A percentile compares a stretch with the other conserved stretches of the same genome.
These are phyloP conservation scores for Thymelicus sylvestris DNA, from an alignment of 2,888 invertebrate genomes.

Conservation along the genomic window DNA sequence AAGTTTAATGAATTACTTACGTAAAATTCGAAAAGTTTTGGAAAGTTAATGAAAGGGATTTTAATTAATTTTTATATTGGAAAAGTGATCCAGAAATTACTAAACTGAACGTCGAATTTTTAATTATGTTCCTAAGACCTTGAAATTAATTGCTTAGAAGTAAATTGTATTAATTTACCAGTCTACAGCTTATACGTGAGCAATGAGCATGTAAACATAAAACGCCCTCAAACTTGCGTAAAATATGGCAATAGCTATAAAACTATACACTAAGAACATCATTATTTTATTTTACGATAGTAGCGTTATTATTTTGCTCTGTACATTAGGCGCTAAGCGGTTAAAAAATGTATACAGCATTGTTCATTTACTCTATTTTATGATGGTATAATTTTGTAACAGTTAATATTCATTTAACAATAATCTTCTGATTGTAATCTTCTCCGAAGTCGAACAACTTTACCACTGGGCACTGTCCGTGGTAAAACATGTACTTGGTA, in stretches of 20 bases:
- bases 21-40: background rate
- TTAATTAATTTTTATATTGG: too few relatives aligned
- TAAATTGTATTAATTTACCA: too few relatives aligned
- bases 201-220: background rate
- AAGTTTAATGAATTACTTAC: slow-evolving; percentile 2
- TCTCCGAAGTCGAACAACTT: too few relatives aligned
- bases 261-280: background rate
- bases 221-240: background rate
- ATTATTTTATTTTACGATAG: slow-evolving; percentile 1
- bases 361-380: background rate
- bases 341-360: background rate
- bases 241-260: slow-evolving; percentile 1
- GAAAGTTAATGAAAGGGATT: background rate
- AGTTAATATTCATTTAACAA: too few relatives aligned
- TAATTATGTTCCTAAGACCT: too few relatives aligned
- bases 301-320: background rate
- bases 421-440: too few relatives aligned
- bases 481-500: too few relatives aligned
- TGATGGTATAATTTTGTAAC: background rate
- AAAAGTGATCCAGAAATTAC: too few relatives aligned
- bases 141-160: too few relatives aligned
- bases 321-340: background rate
- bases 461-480: too few relatives aligned
- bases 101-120: too few relatives aligned
- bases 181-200: too few relatives aligned